phyloP scores from a whole-genome alignment of 2,888 invertebrate genomes.

The Rhynchonema sp. region DNA sequence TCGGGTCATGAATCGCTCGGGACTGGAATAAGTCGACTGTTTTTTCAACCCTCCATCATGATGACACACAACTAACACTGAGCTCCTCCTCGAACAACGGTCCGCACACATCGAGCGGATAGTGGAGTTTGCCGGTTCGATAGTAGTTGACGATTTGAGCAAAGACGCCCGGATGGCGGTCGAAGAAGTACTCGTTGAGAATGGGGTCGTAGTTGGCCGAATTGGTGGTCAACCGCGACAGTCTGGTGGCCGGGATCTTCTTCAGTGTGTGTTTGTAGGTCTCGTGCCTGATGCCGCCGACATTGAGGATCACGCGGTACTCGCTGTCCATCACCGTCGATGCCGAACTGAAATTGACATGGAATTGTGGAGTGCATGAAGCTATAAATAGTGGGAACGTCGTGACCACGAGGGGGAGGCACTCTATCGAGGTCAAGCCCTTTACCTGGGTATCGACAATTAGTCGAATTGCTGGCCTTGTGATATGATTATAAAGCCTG shows the following conservation, averaged over 20 bases:
- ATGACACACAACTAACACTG: not conserved
- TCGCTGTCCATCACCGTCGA: slow-evolving; percentile 49
- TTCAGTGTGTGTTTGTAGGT: slow-evolving; percentile 46
- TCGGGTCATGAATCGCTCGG: no score
- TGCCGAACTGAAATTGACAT: not conserved
- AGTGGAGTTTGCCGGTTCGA: slow-evolving; percentile 66
- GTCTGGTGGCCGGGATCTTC: slow-evolving; percentile 17
- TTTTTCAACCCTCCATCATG: no score
- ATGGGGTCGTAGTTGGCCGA: slow-evolving; percentile 93
- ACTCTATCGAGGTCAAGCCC: no score
- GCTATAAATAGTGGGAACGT: no score
- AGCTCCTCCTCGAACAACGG: slow-evolving; percentile 93
- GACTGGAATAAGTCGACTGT: no score
- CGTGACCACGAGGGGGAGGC: no score
- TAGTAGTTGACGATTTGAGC: slow-evolving; percentile 77
- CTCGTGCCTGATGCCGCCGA: slow-evolving; percentile 81
- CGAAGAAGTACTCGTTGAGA: slow-evolving; percentile 95
- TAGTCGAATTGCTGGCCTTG: no score
- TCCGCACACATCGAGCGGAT: slow-evolving; percentile 93
- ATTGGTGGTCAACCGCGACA: slow-evolving; percentile 65
- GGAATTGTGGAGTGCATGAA: no score
- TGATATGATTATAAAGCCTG: no score
- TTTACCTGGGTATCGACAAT: no score
- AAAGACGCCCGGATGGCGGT: slow-evolving; percentile 65
- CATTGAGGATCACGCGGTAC: slow-evolving; percentile 94